Percentiles rank a stretch among this genome's conserved stretches.
phyloP scores from a whole-genome alignment of 2,113 vertebrate species.

The Pantherophis guttatus region DNA sequence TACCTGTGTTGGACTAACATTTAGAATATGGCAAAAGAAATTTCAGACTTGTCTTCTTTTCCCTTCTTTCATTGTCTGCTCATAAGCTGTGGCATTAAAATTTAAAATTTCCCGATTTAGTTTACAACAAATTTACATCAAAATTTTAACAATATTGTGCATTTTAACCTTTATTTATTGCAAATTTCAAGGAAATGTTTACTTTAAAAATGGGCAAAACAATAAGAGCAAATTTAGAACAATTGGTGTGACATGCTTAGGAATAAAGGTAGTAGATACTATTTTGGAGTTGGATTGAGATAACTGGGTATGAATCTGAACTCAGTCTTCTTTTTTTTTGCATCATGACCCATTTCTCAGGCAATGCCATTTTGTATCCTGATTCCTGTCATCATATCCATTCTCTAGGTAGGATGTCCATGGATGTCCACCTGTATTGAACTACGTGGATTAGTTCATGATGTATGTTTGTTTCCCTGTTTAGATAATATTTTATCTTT shows the following conservation, averaged over 20 bases:
- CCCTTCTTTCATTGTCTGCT: neutral
- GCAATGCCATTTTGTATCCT: neutral
- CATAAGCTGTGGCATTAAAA: neutral
- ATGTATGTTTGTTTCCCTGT: neutral
- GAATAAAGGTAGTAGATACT: neutral
- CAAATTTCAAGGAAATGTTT: neutral
- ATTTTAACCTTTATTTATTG: neutral
- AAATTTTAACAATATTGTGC: neutral
- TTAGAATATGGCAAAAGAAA: neutral
- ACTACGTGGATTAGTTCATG: neutral
- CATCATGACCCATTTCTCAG: neutral
- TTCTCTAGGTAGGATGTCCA: neutral
- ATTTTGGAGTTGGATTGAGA: neutral
- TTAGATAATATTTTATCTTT: neutral
- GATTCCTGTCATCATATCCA: neutral
- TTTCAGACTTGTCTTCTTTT: neutral
- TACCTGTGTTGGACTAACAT: neutral
- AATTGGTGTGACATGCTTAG: neutral
- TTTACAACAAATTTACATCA: neutral
- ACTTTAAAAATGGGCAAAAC: neutral
- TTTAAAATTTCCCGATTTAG: neutral
- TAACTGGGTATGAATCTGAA: neutral
- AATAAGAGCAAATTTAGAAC: neutral
- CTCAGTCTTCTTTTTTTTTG: neutral
- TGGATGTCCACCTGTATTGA: neutral